These are phyloP conservation scores for Irena cyanogastra DNA, from an alignment of 2,113 vertebrate species.

Conservation along the genomic window DNA sequence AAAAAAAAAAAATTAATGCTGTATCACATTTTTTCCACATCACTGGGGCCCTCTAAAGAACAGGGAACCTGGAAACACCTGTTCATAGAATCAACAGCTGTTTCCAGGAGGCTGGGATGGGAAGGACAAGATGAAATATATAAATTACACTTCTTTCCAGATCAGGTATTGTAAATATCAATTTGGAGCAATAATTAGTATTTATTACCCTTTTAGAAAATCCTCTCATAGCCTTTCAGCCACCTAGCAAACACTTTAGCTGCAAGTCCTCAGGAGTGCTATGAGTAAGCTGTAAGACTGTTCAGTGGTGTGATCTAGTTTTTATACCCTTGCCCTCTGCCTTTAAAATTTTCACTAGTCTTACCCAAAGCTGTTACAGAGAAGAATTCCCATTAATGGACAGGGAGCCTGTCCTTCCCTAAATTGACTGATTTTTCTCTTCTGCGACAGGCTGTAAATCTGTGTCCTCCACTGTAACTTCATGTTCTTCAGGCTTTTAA, in stretches of 20 bases:
- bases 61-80: background rate
- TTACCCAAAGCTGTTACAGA: background rate
- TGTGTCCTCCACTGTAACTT: background rate
- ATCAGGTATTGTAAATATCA: background rate
- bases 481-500: constrained; percentile 30
- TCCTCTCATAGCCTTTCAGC: background rate
- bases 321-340: background rate
- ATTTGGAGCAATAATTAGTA: background rate
- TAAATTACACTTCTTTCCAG: background rate
- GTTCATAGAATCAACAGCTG: background rate
- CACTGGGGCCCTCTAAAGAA: background rate
- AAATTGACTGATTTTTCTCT: background rate
- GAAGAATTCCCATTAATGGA: background rate
- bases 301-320: background rate
- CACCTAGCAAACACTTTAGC: background rate
- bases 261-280: background rate
- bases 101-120: background rate
- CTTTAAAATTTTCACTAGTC: background rate
- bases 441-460: background rate
- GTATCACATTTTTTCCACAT: background rate
- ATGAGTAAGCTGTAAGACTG: background rate
- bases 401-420: background rate
- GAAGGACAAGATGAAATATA: background rate
- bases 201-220: background rate
- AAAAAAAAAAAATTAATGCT: background rate